phyloP scores from a whole-genome alignment of 2,113 vertebrate species.

The Gnathonemus longibarbis region DNA sequence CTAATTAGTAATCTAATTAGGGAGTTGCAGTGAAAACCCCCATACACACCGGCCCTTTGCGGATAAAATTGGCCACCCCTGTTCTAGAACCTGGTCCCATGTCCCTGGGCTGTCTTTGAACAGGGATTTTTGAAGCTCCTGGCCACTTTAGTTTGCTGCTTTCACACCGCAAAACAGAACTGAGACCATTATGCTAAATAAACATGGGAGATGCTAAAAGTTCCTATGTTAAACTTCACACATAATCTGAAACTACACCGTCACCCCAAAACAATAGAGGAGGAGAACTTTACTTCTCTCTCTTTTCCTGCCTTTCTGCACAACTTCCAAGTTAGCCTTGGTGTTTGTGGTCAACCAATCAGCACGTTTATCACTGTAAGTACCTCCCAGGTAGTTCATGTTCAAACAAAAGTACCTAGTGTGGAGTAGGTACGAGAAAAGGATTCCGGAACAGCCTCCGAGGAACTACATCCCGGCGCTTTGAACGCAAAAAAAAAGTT shows the following conservation, averaged over 20 bases:
- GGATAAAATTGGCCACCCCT: too few species aligned
- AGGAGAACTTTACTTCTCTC: neutral
- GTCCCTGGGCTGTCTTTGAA: neutral
- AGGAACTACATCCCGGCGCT: neutral
- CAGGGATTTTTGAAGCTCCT: neutral
- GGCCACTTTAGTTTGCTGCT: neutral
- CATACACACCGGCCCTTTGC: too few species aligned
- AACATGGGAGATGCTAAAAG: neutral
- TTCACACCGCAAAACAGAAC: neutral
- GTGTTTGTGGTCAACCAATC: too few species aligned
- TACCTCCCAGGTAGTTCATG: too few species aligned
- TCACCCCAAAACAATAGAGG: neutral
- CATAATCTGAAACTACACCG: neutral
- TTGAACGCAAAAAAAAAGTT: neutral
- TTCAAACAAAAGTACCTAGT: too few species aligned
- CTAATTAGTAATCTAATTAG: too few species aligned
- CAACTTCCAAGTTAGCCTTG: too few species aligned
- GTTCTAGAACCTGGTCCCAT: neutral
- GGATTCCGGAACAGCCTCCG: too few species aligned
- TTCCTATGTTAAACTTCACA: neutral
- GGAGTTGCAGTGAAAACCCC: too few species aligned
- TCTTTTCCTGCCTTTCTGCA: too few species aligned
- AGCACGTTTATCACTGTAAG: too few species aligned
- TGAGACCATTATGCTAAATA: neutral
- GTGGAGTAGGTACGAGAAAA: too few species aligned